Evolutionary conservation across 1,140 invertebrate species (phyloP), one percentile per base, ranked within the genome.

Genomic region (Drosophila sturtevanti): DNA sequence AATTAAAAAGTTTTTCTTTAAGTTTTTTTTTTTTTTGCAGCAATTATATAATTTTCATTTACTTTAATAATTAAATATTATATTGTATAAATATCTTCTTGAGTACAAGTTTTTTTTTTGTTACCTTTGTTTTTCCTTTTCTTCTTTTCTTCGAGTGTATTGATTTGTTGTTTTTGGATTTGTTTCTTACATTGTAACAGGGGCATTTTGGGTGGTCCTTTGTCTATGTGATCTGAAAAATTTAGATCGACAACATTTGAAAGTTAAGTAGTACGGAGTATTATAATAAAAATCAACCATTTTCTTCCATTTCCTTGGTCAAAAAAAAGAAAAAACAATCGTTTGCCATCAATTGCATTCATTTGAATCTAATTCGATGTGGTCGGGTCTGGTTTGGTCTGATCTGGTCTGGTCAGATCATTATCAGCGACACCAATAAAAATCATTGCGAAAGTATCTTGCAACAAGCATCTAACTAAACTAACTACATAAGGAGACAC

Each of bases 401-500:
- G n/a, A n/a, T n/a, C n/a, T n/a, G n/a, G n/a, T n/a, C n/a, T n/a
- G n/a, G n/a, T n/a, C 54, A 21, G 41, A 74, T 74, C 63, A 63
- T 56, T 60, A 85, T 82, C 63, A 66, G 44, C 51, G 68, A 79
- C 72, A 82, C 63, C 72, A 81, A 79, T 79, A 82, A 89, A 75
- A 82, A 70, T 77, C 76, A 74, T 77, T 82, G 72, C 79, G 61
- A 87, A 79, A 74, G 61, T 79, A 80, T 89, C 84, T 72, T 72
- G 18, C 71, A 79, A 77, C 60, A 82, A 67, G 72, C 68, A 41
- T 48, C 41, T 48, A 48, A 48, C 41, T 48, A 48, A 41, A 48
- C 41, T 48, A 87, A 78, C 71, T 77, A 72, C 51, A 79, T 35
- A 62, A 67, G 27, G 34, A 16, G 35, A 31, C 62, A 70, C 75